Evolutionary conservation across 2,888 invertebrate species (phyloP).

Genomic region (Perdita meconis): DNA sequence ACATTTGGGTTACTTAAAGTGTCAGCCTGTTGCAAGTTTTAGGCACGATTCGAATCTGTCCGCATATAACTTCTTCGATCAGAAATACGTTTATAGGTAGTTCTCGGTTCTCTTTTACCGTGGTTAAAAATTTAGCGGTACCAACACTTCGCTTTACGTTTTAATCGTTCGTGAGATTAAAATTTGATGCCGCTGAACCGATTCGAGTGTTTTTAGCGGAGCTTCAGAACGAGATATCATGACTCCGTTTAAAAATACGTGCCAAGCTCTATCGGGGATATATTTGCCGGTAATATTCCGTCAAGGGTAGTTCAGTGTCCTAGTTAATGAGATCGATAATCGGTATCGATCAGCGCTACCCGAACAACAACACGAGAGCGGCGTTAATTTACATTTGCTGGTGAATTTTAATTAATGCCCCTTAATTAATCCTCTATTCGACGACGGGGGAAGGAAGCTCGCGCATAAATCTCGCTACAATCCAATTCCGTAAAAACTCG

Average conservation of each 20-base stretch:
- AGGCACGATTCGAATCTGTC: too few relatives aligned
- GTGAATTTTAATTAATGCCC: slow-evolving; percentile 55
- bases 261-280: not conserved
- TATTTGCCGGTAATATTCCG: not conserved
- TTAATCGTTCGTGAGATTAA: too few relatives aligned
- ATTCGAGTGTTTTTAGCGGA: too few relatives aligned
- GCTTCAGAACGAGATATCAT: not conserved
- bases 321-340: slow-evolving; percentile 53
- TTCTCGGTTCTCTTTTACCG: too few relatives aligned
- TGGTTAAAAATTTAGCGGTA: too few relatives aligned
- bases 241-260: not conserved
- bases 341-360: slow-evolving; percentile 23
- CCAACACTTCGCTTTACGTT: too few relatives aligned
- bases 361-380: slow-evolving; percentile 36
- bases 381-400: slow-evolving; percentile 47
- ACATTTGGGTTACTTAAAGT: too few relatives aligned
- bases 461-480: slow-evolving; percentile 52
- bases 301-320: not conserved
- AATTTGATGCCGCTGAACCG: too few relatives aligned
- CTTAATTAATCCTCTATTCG: slow-evolving; percentile 55
- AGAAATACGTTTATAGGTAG: too few relatives aligned
- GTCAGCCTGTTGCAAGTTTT: too few relatives aligned
- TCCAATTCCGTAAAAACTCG: slow-evolving; percentile 29
- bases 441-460: not conserved
- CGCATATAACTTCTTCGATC: too few relatives aligned